These are phyloP conservation scores for Xyrauchen texanus DNA, from an alignment of 2,113 vertebrate species.

Conservation along the genomic window DNA sequence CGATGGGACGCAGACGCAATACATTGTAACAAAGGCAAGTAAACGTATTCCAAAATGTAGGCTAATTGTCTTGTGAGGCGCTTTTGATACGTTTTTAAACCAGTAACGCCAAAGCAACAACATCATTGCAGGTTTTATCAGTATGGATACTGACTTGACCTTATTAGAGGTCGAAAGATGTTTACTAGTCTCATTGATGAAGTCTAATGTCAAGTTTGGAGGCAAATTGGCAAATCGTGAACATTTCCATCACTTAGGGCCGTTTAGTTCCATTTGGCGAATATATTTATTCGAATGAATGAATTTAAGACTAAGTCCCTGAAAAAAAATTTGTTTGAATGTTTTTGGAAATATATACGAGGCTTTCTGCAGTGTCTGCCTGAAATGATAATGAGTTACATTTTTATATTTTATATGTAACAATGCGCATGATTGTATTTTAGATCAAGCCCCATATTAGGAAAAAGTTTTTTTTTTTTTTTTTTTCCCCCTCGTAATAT, in stretches of 20 bases:
- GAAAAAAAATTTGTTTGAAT: background rate
- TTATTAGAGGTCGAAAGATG: slow-evolving; percentile 22
- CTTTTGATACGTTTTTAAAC: background rate
- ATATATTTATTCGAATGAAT: too few species aligned
- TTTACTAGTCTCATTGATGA: background rate
- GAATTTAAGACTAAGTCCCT: too few species aligned
- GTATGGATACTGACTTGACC: slow-evolving; percentile 17
- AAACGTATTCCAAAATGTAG: background rate
- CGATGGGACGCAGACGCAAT: background rate
- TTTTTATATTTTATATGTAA: too few species aligned
- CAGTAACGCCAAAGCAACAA: background rate
- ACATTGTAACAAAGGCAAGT: slow-evolving; percentile 56
- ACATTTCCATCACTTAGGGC: too few species aligned
- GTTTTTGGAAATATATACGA: background rate
- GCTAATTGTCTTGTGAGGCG: background rate
- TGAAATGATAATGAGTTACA: too few species aligned
- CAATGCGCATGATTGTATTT: too few species aligned
- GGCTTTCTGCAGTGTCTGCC: background rate
- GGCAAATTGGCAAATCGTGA: background rate
- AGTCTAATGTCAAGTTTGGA: background rate
- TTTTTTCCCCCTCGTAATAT: background rate
- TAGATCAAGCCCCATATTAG: too few species aligned
- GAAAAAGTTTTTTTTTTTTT: background rate
- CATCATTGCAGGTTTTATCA: slow-evolving; percentile 2
- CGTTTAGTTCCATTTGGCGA: too few species aligned